Conservation (phyloP, 2,797 vertebrate species). For the Distichodus sexfasciatus region DNA sequence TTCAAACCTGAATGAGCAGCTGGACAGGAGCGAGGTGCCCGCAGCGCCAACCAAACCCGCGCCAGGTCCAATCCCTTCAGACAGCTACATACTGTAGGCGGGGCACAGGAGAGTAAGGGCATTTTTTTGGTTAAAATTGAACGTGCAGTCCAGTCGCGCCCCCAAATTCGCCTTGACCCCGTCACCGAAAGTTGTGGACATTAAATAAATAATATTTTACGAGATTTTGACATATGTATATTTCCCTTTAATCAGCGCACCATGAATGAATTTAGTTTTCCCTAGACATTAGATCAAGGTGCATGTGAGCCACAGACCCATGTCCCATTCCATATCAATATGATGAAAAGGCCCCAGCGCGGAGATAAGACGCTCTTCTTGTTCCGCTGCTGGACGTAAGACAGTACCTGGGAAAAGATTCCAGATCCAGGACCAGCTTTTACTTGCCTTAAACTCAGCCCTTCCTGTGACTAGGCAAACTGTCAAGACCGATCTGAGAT, state of each 20-base stretch:
- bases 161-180: neutral
- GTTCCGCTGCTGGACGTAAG: neutral
- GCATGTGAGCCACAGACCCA: neutral
- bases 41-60: neutral
- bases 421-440: neutral
- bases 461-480: neutral
- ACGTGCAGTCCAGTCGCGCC: neutral
- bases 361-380: neutral
- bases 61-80: neutral
- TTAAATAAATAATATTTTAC: too few relatives aligned
- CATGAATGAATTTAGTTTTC: neutral
- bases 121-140: neutral
- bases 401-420: neutral
- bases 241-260: neutral
- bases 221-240: too few relatives aligned
- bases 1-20: constrained; percentile 14
- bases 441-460: neutral
- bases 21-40: neutral
- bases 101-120: neutral
- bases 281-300: constrained; percentile 1
- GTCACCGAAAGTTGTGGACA: too few relatives aligned
- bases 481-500: neutral
- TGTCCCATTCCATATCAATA: neutral
- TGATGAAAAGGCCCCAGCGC: constrained; percentile 1
- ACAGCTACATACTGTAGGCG: neutral